phyloP scores from a whole-genome alignment of 64 coral and sea anemone species.

The Porites lutea region DNA sequence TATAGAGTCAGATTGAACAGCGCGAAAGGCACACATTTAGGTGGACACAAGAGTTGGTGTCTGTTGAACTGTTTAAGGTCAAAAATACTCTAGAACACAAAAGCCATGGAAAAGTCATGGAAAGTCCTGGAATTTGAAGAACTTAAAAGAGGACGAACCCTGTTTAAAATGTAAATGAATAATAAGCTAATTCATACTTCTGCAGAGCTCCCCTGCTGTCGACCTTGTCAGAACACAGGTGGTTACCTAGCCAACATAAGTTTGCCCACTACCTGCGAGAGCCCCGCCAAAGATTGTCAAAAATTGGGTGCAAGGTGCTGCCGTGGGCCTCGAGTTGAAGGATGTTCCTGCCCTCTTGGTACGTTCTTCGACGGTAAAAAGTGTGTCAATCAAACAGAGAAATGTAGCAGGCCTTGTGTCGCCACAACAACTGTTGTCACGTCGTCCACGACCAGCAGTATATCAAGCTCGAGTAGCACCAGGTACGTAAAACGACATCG shows the following conservation, averaged over 20 bases:
- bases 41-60: no score
- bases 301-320: constrained; percentile 78
- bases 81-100: no score
- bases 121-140: no score
- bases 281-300: constrained; percentile 56
- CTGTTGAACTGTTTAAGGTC: no score
- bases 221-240: constrained; percentile 85
- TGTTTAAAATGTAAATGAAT: no score
- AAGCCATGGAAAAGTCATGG: no score
- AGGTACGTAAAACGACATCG: constrained; percentile 5
- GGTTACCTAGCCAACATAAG: constrained; percentile 82
- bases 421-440: not conserved
- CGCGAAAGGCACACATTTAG: no score
- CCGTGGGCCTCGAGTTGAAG: constrained; percentile 80
- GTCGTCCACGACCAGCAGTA: not conserved
- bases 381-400: constrained; percentile 68
- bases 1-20: no score
- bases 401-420: constrained; percentile 30
- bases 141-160: no score
- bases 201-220: constrained; percentile 91
- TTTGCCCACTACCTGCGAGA: constrained; percentile 72
- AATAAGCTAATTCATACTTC: not conserved
- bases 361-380: constrained; percentile 88
- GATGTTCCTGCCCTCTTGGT: constrained; percentile 83
- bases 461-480: not conserved